Evolutionary conservation across 2,113 vertebrate species (phyloP).

Genomic region (Myrmecobius fasciatus): DNA sequence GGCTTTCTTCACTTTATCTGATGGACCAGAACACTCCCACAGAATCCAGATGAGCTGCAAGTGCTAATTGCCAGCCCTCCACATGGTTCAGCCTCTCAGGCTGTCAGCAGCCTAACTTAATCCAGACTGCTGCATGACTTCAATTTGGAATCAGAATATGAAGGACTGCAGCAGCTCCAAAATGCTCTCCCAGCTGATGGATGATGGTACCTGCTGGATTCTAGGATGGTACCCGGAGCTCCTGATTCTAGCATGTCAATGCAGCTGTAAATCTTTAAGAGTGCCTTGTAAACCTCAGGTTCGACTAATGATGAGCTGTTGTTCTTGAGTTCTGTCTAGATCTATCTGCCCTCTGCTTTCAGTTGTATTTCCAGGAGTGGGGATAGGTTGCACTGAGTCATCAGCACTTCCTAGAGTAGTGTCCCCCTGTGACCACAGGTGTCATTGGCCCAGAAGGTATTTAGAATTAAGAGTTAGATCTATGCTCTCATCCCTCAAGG

Average conservation of each 20-base stretch:
- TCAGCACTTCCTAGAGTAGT: background rate
- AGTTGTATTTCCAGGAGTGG: background rate
- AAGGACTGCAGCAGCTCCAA: constrained; percentile 59
- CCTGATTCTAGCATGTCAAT: background rate
- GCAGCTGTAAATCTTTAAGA: constrained; percentile 14
- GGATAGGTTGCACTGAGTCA: background rate
- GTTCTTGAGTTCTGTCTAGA: background rate
- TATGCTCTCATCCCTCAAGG: background rate
- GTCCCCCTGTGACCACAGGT: background rate
- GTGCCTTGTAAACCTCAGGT: background rate
- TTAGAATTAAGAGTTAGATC: background rate
- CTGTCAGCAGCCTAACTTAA: constrained; percentile 49
- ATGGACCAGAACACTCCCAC: background rate
- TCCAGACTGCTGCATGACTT: constrained; percentile 21
- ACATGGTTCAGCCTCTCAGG: background rate
- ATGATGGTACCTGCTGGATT: background rate
- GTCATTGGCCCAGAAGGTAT: background rate
- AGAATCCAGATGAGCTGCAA: background rate
- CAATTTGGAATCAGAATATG: constrained; percentile 49
- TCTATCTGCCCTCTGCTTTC: background rate
- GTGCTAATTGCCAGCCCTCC: constrained; percentile 5
- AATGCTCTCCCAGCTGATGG: constrained; percentile 32
- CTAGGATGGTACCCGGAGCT: constrained; percentile 53
- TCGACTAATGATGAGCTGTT: background rate
- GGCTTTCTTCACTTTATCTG: background rate